These are phyloP conservation scores for Peromyscus maniculatus DNA, from an alignment of 2,113 vertebrate species.

Conservation along the genomic window DNA sequence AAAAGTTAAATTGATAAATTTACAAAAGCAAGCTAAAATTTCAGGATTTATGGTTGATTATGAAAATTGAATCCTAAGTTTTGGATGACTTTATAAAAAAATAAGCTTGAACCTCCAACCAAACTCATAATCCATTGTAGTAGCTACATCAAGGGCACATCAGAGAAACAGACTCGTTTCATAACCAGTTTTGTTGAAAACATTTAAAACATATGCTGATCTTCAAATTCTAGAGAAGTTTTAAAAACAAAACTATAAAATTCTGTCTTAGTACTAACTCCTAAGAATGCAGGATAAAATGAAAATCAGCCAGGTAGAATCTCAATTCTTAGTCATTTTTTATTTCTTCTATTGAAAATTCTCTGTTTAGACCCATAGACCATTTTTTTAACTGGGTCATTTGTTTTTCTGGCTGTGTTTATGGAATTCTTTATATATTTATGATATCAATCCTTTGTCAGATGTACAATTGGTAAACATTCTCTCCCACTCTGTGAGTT, in stretches of 20 bases:
- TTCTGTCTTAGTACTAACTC: neutral
- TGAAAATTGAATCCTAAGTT: neutral
- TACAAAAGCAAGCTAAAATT: conserved; percentile 24
- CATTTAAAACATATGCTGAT: neutral
- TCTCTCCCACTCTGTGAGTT: neutral
- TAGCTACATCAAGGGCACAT: neutral
- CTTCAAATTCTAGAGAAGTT: conserved; percentile 52
- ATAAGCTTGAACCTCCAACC: neutral
- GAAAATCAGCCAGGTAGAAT: neutral
- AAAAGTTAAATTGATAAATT: conserved; percentile 32
- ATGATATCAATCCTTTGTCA: neutral
- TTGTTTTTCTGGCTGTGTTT: neutral
- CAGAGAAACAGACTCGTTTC: neutral
- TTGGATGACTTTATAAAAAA: neutral
- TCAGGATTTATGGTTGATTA: neutral
- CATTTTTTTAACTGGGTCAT: neutral
- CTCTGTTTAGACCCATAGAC: neutral
- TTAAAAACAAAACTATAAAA: neutral
- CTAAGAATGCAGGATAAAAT: neutral
- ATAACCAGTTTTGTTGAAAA: neutral
- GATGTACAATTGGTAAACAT: neutral
- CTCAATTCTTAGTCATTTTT: neutral
- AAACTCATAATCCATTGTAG: neutral
- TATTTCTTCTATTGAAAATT: neutral
- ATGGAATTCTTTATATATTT: neutral